Evolutionary conservation across 2,797 vertebrate genomes (phyloP), one percentile per base, ranked within the genome.

Genomic region (Sebastiscus tertius): DNA sequence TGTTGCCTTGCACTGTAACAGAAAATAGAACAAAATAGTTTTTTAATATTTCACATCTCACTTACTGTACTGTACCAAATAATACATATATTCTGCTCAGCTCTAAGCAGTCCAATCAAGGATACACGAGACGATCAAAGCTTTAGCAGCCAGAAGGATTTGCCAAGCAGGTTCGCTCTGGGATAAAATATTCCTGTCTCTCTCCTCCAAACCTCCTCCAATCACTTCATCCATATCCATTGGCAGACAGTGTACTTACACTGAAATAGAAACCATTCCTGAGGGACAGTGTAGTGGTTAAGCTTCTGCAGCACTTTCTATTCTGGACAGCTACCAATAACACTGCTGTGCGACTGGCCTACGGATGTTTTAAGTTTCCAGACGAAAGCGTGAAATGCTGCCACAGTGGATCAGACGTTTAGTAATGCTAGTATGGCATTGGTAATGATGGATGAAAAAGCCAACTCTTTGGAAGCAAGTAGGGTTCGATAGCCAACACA

Each of bases 181-280:
- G 60, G 63, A 82, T 85, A 49, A 87, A 82, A 83, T 77, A 75
- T 84, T 72, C 66, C 75, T 67, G 34, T 75, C 67, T 54, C 63
- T 76, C 70, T 77, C 52, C 79, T 46, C 64, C 72, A 84, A 77
- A 77, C 65, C 24, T 65, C 63, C 71, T 83, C 72, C 76, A 76
- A 88, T 89, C 81, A 88, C 75, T 77, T 92, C 89, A 85, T 91
- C 77, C 83, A 90, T 79, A 86, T 88, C 83, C 80, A 87, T 71
- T 79, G 56, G 76, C 82, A 81, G 79, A 85, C 77, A 64, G 69
- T 67, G 80, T 81, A 80, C 80, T 86, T 79, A 71, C 10, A 84
- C 81, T 66, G 68, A 91, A 91, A 93, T 74, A 91, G 82, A 87
- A 90, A 79, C 79, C 72, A 64, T 85, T 79, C 87, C 83, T 83